Base-by-base conservation (phyloP, 1,140 invertebrate genomes). In the Drosophila santomea region DNA sequence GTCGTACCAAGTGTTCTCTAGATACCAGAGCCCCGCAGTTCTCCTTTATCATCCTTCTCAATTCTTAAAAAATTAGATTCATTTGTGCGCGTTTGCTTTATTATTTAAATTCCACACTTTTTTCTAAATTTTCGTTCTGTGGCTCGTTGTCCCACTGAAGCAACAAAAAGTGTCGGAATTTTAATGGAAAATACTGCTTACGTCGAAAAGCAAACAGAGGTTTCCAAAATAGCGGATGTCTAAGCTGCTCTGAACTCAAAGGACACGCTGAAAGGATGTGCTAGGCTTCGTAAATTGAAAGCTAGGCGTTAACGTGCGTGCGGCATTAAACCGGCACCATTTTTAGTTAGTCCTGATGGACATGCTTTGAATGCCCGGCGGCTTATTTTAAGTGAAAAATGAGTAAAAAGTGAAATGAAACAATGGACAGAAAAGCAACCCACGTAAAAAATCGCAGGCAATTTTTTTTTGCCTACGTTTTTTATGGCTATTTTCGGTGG, bases 11-110 rank as follows among this genome's bases (percentile, higher is more conserved):
- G 20, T 20, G 20, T 1, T 1, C 20, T 20, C 20, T 20, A 20
- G 20, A 48, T 32, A 41, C 67, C 28, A 36, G 66, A 43, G 51
- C 59, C 43, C 28, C 32, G 38, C 39, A 28, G 36, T 25, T 25
- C 25, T 25, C 25, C 4, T 25, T 25, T 25, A 4, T 23, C 55
- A 38, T 44, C 69, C 69, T 76, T 72, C 62, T 67, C 62, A 74
- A 73, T 91, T 91, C 85, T 69, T 91, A 84, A 91, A 91, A 91
- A 91, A 91, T 91, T 91, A 89, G 89, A 91, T 88, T 91, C 88
- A 91, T 91, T 91, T 91, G 72, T 88, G 85, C 68, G 76, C 78
- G 80, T 83, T 89, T 85, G 78, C 85, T 90, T 81, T 90, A 90
- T 90, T 90, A 85, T 90, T 90, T 90, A 89, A 89, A 89, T 89